A percentile compares a stretch with the other conserved stretches of the same genome.
Conservation (phyloP, 2,113 vertebrate genomes). For the Lampris megalopsis region DNA sequence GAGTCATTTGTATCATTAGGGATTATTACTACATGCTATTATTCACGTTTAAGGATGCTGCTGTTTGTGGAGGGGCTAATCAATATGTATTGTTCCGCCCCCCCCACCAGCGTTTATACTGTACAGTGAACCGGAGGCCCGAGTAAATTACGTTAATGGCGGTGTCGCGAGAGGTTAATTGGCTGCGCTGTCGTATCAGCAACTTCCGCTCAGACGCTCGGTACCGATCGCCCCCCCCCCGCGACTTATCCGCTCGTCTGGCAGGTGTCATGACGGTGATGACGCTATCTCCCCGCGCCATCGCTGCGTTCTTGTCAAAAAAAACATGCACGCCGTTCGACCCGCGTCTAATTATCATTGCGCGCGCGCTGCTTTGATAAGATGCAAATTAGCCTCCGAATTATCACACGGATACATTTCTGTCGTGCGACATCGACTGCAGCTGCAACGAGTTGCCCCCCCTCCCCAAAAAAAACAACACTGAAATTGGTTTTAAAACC, state of each 20-base stretch:
- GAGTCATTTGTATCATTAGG: constrained; percentile 29
- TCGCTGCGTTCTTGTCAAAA: constrained; percentile 34
- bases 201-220: constrained; percentile 21
- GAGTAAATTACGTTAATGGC: constrained; percentile 18
- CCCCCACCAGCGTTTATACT: background rate
- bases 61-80: constrained; percentile 4
- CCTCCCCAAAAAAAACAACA: background rate
- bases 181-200: constrained; percentile 23
- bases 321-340: constrained; percentile 48
- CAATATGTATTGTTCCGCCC: background rate
- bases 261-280: constrained; percentile 52
- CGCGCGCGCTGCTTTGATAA: constrained; percentile 7
- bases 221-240: constrained; percentile 11
- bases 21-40: constrained; percentile 41
- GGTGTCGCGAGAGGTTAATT: constrained; percentile 62
- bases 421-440: background rate
- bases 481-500: constrained; percentile 12
- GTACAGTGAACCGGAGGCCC: constrained; percentile 14
- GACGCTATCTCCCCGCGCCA: constrained; percentile 53
- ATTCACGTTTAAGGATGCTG: constrained; percentile 42
- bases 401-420: constrained; percentile 22
- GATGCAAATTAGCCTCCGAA: constrained; percentile 17
- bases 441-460: constrained; percentile 14
- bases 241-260: constrained; percentile 45
- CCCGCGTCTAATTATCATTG: constrained; percentile 45